Base-by-base conservation (phyloP, 92 coral and sea anemone genomes). In the Blastomussa wellsi region DNA sequence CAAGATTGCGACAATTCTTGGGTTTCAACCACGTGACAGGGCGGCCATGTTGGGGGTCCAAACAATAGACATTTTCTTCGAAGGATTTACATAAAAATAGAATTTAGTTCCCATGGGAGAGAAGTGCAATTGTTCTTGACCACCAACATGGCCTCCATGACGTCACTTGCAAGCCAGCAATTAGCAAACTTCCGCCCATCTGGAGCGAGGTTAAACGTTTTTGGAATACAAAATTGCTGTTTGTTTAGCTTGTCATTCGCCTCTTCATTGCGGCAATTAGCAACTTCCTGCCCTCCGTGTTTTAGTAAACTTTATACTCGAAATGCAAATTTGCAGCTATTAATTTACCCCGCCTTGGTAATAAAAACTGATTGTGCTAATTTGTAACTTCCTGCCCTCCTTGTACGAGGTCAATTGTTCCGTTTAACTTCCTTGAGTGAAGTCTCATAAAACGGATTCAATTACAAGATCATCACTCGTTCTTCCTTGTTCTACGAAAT, bases 171-270 rank as follows among this genome's bases (percentile, higher is more conserved):
- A 4, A 41, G 52, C 77, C 33, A 72, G n/a, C 52, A 44, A 9
- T 72, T 38, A 69, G 37, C 59, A 74, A n/a, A 76, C 8, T 49
- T 49, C 67, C 66, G 42, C 42, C 64, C 44, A 31, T n/a, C 80
- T 32, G 1, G 20, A 7, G 32, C 66, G 28, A 19, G 66, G 66
- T 76, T 47, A 76, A 76, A 51, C 42, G 38, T 22, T 13, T 29
- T 24, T 24, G 59, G 15, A 22, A 26, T 5, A 75, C 59, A 39
- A 72, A 38, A 37, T 39, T 20, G 38, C 1, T 20, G 22, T 42
- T 10, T 74, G 33, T 74, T 44, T 44, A 8, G 49, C 12, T 44
- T 44, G 74, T 33, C 42, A 0, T 32, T 69, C 36, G 22, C 19
- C 14, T 16, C n/a, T 32, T 11, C 6, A 72, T 12, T 41, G 48